Evolutionary conservation across 2,888 invertebrate species (phyloP).

Genomic region (Odontocerum albicorne): DNA sequence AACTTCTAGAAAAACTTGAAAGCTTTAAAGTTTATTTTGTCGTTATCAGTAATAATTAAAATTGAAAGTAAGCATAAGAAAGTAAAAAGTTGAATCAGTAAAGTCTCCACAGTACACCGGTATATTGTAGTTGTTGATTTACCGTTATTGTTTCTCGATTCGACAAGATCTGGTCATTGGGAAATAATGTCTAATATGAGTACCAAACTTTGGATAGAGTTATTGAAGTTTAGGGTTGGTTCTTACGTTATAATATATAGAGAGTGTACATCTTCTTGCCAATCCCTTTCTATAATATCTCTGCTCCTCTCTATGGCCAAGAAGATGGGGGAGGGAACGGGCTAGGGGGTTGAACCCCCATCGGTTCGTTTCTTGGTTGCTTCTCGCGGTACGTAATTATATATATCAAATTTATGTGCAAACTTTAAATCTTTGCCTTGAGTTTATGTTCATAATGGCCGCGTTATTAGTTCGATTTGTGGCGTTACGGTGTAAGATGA

Average conservation of each 20-base stretch:
- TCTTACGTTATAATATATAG: slow-evolving; percentile 34
- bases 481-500: slow-evolving; percentile 37
- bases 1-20: too few species aligned
- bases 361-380: slow-evolving; percentile 35
- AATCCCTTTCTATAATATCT: slow-evolving; percentile 31
- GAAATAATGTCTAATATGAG: slow-evolving; percentile 30
- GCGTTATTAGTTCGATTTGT: slow-evolving; percentile 38
- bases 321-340: slow-evolving; percentile 2
- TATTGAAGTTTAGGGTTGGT: slow-evolving; percentile 35
- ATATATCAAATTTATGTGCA: slow-evolving; percentile 38
- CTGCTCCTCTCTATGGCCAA: slow-evolving; percentile 15
- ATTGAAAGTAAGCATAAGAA: too few species aligned
- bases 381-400: slow-evolving; percentile 36
- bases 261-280: slow-evolving; percentile 34
- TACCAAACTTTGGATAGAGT: slow-evolving; percentile 34
- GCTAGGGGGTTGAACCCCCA: slow-evolving; percentile 4
- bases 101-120: not conserved
- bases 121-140: not conserved
- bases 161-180: slow-evolving; percentile 21
- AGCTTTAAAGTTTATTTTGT: too few species aligned
- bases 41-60: too few species aligned
- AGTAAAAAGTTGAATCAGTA: too few species aligned
- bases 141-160: slow-evolving; percentile 21
- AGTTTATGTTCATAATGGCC: slow-evolving; percentile 37
- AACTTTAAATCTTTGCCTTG: slow-evolving; percentile 38